Evolutionary conservation across 2,888 invertebrate species (phyloP).

Genomic region (Watsonalla binaria): DNA sequence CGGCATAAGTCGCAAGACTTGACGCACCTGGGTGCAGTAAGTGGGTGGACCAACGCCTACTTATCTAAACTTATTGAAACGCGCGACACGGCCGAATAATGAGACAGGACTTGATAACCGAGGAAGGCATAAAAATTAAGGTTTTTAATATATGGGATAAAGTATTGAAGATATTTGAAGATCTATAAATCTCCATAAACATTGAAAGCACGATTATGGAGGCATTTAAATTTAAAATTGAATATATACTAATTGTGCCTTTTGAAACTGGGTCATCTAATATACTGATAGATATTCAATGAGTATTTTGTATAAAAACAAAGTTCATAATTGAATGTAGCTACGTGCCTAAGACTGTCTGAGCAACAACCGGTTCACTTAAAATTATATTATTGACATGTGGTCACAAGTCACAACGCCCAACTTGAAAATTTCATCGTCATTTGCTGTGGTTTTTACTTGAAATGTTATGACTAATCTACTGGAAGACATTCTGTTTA

Average conservation of each 20-base stretch:
- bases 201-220: no score
- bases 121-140: constrained; percentile 2
- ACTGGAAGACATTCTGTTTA: constrained; percentile 1
- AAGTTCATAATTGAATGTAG: constrained; percentile 39
- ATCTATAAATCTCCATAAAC: constrained; percentile 2
- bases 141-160: background rate
- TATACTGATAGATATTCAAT: background rate
- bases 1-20: background rate
- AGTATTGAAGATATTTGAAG: constrained; percentile 1
- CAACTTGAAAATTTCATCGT: constrained; percentile 4
- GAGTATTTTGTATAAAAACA: background rate
- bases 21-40: constrained; percentile 62
- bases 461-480: constrained; percentile 27
- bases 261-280: background rate
- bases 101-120: constrained; percentile 36
- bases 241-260: no score
- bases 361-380: constrained; percentile 63
- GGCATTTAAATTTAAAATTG: no score
- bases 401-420: constrained; percentile 30
- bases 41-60: constrained; percentile 61
- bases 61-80: constrained; percentile 45
- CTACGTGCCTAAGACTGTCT: constrained; percentile 45
- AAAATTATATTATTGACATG: constrained; percentile 61
- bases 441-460: constrained; percentile 31
- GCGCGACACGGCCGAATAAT: constrained; percentile 38